phyloP scores from a whole-genome alignment of 2,888 invertebrate genomes.

The Junonia oenone region DNA sequence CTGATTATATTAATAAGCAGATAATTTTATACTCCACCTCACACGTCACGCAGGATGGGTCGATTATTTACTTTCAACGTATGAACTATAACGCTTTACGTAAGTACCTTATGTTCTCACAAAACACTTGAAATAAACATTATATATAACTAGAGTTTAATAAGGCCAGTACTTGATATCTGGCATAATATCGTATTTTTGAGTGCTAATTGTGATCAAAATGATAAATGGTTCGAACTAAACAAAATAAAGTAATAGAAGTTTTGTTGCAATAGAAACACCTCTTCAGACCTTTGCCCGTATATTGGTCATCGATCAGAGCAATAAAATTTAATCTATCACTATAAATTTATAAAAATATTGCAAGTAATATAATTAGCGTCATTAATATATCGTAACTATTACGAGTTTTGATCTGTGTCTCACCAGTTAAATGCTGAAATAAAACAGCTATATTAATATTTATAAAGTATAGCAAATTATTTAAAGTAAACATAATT shows the following conservation, averaged over 20 bases:
- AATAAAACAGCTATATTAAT: constrained; percentile 32
- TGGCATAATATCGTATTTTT: constrained; percentile 2
- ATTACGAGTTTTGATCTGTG: constrained; percentile 39
- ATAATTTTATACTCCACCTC: constrained; percentile 23
- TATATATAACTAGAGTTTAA: constrained; percentile 20
- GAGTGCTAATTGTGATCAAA: constrained; percentile 7
- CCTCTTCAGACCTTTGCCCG: constrained; percentile 31
- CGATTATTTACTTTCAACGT: constrained; percentile 44
- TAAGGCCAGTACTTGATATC: background rate
- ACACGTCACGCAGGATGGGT: constrained; percentile 8
- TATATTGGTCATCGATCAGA: constrained; percentile 39
- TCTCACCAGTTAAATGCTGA: constrained; percentile 40
- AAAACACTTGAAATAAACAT: constrained; percentile 35
- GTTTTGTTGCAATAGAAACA: constrained; percentile 16
- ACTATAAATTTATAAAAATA: constrained; percentile 53
- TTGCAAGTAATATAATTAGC: constrained; percentile 53
- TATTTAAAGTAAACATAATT: constrained; percentile 52
- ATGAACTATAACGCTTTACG: constrained; percentile 37
- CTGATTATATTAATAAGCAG: constrained; percentile 70
- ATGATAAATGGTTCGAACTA: background rate
- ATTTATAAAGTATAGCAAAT: constrained; percentile 47
- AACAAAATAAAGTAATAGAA: background rate
- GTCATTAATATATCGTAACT: constrained; percentile 45
- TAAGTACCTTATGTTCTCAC: constrained; percentile 61
- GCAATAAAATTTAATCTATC: constrained; percentile 54